These are phyloP conservation scores for Xestia rhomboidea DNA, from an alignment of 2,888 invertebrate genomes.

Conservation along the genomic window DNA sequence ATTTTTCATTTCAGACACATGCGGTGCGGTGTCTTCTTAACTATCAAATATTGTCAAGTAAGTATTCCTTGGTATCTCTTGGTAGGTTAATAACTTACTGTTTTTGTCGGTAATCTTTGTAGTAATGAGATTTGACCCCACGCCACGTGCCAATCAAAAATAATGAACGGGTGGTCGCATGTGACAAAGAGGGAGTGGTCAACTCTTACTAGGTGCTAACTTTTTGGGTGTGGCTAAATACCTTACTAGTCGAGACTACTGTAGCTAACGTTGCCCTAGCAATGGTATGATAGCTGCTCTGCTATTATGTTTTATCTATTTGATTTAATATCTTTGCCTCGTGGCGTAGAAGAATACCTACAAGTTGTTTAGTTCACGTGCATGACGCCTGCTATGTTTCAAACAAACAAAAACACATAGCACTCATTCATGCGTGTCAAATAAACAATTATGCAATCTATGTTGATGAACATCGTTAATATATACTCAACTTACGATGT, in stretches of 20 bases:
- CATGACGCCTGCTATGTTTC: conserved; percentile 8
- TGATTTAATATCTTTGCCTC: background rate
- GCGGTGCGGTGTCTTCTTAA: conserved; percentile 19
- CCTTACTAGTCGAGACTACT: background rate
- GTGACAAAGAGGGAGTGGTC: background rate
- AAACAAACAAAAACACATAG: conserved; percentile 30
- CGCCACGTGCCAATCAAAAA: background rate
- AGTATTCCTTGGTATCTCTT: conserved; percentile 3
- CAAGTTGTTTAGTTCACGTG: conserved; percentile 24
- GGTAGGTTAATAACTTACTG: background rate
- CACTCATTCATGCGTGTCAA: background rate
- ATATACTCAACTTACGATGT: background rate
- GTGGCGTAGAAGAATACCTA: background rate
- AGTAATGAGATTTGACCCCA: background rate
- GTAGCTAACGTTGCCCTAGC: background rate
- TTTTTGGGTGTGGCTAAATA: conserved; percentile 14
- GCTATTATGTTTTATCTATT: background rate
- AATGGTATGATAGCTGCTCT: no score
- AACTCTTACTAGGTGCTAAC: background rate
- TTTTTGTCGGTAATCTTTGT: conserved; percentile 25
- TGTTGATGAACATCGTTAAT: background rate
- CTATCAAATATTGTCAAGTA: conserved; percentile 23
- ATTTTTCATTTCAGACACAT: conserved; percentile 27
- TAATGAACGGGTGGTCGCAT: background rate
- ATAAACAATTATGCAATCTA: conserved; percentile 33